Evolutionary conservation across 2,888 invertebrate species (phyloP), one percentile per base, ranked within the genome.

Genomic region (Acleris holmiana): DNA sequence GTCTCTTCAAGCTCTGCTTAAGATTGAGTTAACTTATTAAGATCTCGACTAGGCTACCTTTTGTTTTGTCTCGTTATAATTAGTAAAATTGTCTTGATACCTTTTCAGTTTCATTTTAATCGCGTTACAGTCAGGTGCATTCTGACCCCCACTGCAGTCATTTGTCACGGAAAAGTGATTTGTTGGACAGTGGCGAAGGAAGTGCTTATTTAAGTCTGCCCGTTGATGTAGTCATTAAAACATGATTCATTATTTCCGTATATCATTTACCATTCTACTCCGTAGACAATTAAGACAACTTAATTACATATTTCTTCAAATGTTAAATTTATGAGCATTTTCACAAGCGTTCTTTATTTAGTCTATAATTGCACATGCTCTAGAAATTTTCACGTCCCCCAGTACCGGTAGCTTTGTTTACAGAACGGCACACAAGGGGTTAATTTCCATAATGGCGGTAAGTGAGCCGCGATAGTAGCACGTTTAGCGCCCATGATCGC

Each of bases 161-260:
- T 61, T 61, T 40, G 66, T 56, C 48, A 61, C 61, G 61, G 56
- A 46, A 57, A 61, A 61, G 61, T 61, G 66, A 66, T 57, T 61
- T 53, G 61, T 50, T 58, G 41, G 41, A 54, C 58, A 23, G 23
- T 64, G 40, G 47, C 58, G 8, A 53, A 54, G 58, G 58, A 58
- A 54, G 19, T 25, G 29, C 17, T 64, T 48, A 64, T 54, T 59
- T 40, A 64, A 58, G 19, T 48, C 40, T 44, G 40, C 13, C 6
- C 51, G 49, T 35, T 17, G 48, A 53, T 58, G 51, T 44, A 53
- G 47, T 59, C 51, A 8, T 23, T 53, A 8, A 63, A 57, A 18
- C 18, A 8, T 63, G 41, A 41, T 17, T 25, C 10, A 23, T 56
- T 40, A 21, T 48, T 64, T 54, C 58, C 51, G n/a, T 48, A 19